Percentiles rank a stretch among this genome's conserved stretches.
These are phyloP conservation scores for Esox lucius DNA, from an alignment of 2,797 vertebrate species.

Conservation along the genomic window DNA sequence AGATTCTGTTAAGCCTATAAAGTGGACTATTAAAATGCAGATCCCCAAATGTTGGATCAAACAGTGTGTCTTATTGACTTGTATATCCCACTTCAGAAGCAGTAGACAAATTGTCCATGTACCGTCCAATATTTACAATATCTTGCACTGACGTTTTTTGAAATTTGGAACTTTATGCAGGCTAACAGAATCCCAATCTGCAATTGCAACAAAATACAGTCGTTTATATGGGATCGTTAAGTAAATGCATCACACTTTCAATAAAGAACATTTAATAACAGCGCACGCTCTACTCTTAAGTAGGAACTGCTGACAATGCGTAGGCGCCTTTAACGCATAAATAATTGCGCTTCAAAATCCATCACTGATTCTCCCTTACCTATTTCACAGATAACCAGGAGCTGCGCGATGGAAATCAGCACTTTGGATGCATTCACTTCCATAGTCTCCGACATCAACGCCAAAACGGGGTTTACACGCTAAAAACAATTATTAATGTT, in stretches of 20 bases:
- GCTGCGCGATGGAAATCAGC: slow-evolving; percentile 70
- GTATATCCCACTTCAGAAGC: too few relatives aligned
- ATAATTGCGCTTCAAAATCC: not conserved
- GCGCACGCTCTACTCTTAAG: not conserved
- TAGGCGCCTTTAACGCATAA: not conserved
- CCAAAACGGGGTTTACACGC: slow-evolving; percentile 7
- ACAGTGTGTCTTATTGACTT: too few relatives aligned
- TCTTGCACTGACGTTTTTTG: too few relatives aligned
- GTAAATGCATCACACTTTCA: not conserved
- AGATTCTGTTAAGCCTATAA: not conserved
- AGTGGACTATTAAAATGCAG: not conserved
- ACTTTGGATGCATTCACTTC: slow-evolving; percentile 68
- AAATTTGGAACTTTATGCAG: not conserved
- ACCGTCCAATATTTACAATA: too few relatives aligned
- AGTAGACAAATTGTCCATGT: too few relatives aligned
- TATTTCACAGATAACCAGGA: slow-evolving; percentile 79
- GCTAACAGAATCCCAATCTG: not conserved
- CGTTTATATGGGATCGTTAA: not conserved
- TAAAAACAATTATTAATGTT: slow-evolving; percentile 18
- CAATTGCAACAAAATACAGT: not conserved
- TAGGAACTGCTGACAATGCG: not conserved
- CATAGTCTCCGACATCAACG: slow-evolving; percentile 60
- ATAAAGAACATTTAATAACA: not conserved
- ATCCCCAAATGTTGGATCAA: too few relatives aligned
- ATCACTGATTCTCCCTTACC: slow-evolving; percentile 74